phyloP scores from a whole-genome alignment of 1,140 invertebrate species.

The Arion vulgaris region DNA sequence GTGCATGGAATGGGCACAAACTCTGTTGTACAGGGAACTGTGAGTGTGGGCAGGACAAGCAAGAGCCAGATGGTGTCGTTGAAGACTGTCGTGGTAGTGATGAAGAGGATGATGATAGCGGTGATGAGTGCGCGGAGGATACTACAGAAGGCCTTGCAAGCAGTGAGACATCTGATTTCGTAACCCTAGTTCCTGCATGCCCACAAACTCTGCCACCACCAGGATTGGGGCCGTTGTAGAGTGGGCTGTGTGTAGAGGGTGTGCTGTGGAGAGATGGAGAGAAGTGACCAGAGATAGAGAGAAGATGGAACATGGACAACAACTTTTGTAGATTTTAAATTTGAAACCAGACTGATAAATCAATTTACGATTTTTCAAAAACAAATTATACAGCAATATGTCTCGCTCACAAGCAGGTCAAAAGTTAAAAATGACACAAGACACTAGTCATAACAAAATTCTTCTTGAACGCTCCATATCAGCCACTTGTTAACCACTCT shows the following conservation, averaged over 20 bases:
- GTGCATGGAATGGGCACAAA: slow-evolving; percentile 74
- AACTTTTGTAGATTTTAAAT: background rate
- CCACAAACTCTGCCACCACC: slow-evolving; percentile 56
- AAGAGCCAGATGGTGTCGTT: slow-evolving; percentile 44
- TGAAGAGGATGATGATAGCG: background rate
- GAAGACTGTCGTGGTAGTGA: background rate
- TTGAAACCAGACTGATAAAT: too few species aligned
- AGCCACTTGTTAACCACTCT: too few species aligned
- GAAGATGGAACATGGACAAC: background rate
- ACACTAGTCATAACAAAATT: too few species aligned
- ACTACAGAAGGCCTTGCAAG: background rate
- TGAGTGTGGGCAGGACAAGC: slow-evolving; percentile 40
- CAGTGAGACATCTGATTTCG: slow-evolving; percentile 41
- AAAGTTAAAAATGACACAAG: too few species aligned
- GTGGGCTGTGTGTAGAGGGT: background rate
- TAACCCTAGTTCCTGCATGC: slow-evolving; percentile 47
- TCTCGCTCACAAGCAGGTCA: too few species aligned
- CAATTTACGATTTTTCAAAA: too few species aligned
- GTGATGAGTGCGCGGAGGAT: background rate
- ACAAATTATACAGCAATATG: too few species aligned
- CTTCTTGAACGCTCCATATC: too few species aligned
- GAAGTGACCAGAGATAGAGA: background rate
- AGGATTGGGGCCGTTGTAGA: slow-evolving; percentile 67
- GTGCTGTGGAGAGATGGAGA: slow-evolving; percentile 11
- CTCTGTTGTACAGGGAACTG: slow-evolving; percentile 70